These are phyloP conservation scores for Petrolisthes cinctipes DNA, from an alignment of 2,888 invertebrate genomes.

Conservation along the genomic window DNA sequence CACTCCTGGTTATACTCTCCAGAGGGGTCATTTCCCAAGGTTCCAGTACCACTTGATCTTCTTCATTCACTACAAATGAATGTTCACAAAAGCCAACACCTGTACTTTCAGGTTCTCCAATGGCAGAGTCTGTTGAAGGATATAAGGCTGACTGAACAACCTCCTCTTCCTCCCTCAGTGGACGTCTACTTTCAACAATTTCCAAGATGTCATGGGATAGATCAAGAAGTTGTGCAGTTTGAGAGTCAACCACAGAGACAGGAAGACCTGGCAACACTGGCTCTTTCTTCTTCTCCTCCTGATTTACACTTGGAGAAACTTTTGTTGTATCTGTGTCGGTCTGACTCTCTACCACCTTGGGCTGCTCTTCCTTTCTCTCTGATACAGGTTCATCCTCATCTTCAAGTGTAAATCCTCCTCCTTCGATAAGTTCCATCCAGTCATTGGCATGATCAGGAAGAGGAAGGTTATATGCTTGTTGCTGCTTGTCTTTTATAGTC, in stretches of 20 bases:
- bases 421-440: conserved; percentile 59
- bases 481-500: not conserved
- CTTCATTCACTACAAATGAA: too few relatives aligned
- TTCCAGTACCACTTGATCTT: too few relatives aligned
- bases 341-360: not conserved
- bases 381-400: conserved; percentile 48
- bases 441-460: conserved; percentile 59
- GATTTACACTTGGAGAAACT: too few relatives aligned
- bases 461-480: conserved; percentile 32
- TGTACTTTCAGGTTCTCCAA: not conserved
- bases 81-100: too few relatives aligned
- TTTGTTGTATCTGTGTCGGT: not conserved
- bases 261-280: not conserved
- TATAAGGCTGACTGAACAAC: too few relatives aligned
- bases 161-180: too few relatives aligned
- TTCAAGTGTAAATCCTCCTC: conserved; percentile 51
- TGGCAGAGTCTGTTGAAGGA: not conserved
- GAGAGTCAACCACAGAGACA: too few relatives aligned
- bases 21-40: not conserved
- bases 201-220: too few relatives aligned
- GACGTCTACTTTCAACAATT: not conserved
- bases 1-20: not conserved
- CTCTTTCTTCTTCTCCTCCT: not conserved
- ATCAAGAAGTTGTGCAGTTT: too few relatives aligned
- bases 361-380: not conserved